A percentile compares a stretch with the other conserved stretches of the same genome.
Conservation (phyloP, 2,888 invertebrate genomes). For the Sepioteuthis lessoniana region DNA sequence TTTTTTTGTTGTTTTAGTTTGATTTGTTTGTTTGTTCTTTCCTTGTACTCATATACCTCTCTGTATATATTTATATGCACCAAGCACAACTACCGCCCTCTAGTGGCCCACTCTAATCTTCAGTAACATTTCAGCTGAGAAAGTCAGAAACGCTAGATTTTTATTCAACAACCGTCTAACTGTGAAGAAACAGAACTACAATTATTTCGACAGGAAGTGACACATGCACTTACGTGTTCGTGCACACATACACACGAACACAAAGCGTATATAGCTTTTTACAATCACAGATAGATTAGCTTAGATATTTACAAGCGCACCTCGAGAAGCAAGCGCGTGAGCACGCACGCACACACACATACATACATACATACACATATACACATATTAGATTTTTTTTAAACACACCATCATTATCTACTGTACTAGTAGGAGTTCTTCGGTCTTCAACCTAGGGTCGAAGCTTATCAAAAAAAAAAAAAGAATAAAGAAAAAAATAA, state of each 20-base stretch:
- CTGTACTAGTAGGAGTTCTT: no score
- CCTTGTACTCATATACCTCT: background rate
- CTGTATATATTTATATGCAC: background rate
- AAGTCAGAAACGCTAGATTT: background rate
- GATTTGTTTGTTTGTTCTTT: background rate
- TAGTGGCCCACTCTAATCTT: background rate
- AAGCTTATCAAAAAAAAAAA: no score
- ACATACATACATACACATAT: background rate
- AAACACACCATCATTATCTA: no score
- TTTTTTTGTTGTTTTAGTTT: background rate
- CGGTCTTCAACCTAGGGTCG: no score
- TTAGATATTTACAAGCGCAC: no score
- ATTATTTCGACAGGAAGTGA: conserved; percentile 33
- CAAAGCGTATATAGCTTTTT: background rate
- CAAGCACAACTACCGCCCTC: background rate
- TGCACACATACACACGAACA: background rate
- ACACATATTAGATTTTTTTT: background rate
- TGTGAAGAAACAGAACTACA: background rate
- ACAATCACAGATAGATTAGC: no score
- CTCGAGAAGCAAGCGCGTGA: no score
- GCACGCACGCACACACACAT: background rate
- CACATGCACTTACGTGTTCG: background rate
- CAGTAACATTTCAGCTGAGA: background rate
- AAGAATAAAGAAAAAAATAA: no score
- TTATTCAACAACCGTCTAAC: background rate